Percentiles rank a stretch among this genome's conserved stretches.
Evolutionary conservation across 2,113 vertebrate genomes (phyloP).

Genomic region (Craseonycteris thonglongyai): DNA sequence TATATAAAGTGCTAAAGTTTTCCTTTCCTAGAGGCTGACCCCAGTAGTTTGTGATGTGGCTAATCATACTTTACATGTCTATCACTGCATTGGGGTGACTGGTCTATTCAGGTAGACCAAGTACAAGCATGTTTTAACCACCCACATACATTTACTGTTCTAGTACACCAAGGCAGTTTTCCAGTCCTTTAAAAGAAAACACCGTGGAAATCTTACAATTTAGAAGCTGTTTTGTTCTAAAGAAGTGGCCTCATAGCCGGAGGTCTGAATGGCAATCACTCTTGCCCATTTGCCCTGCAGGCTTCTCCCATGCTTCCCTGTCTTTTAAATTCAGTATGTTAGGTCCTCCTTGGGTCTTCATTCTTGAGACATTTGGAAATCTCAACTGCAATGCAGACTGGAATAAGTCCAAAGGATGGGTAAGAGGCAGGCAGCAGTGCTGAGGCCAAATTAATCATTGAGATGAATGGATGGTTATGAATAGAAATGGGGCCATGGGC

Average conservation of each 20-base stretch:
- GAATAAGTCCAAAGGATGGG: slow-evolving; percentile 2
- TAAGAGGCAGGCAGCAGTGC: slow-evolving; percentile 3
- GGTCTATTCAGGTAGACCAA: neutral
- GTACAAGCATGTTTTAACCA: neutral
- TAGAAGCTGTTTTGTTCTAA: neutral
- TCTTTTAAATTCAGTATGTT: neutral
- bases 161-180: neutral
- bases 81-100: neutral
- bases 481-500: neutral
- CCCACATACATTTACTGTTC: neutral
- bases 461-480: slow-evolving; percentile 10
- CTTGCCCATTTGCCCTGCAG: neutral
- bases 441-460: slow-evolving; percentile 9
- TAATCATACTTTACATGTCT: neutral
- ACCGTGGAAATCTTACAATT: neutral
- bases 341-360: neutral
- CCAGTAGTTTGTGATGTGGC: neutral
- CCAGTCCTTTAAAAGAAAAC: neutral
- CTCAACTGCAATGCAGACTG: slow-evolving; percentile 33
- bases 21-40: neutral
- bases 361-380: neutral
- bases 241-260: neutral
- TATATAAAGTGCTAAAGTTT: neutral
- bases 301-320: neutral
- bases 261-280: neutral